Conservation (phyloP, 2,797 vertebrate genomes). For the Sciurus carolinensis region DNA sequence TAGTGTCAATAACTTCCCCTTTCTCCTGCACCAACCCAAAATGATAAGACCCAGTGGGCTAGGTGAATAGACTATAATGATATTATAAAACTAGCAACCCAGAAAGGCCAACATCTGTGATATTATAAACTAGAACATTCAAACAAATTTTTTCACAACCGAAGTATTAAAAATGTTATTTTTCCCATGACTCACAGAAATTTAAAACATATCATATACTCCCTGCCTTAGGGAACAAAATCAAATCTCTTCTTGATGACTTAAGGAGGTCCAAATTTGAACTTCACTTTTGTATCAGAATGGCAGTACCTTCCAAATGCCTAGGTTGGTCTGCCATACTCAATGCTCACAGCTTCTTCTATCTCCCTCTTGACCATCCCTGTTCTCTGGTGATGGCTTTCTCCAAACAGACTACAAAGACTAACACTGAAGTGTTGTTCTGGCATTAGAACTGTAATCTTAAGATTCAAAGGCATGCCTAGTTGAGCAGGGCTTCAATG, state of each 20-base stretch:
- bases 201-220: slow-evolving; percentile 51
- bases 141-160: slow-evolving; percentile 52
- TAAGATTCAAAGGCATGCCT: background rate
- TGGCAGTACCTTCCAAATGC: background rate
- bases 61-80: slow-evolving; percentile 30
- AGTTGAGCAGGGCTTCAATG: background rate
- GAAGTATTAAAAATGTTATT: slow-evolving; percentile 65
- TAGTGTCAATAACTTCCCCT: background rate
- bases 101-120: slow-evolving; percentile 69
- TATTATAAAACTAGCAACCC: slow-evolving; percentile 69
- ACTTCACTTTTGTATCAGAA: slow-evolving; percentile 20
- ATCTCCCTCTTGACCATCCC: background rate
- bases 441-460: background rate
- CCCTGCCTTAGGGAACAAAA: slow-evolving; percentile 53
- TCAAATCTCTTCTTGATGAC: slow-evolving; percentile 57
- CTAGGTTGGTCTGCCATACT: background rate
- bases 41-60: slow-evolving; percentile 34
- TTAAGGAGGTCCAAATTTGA: background rate
- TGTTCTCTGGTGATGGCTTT: background rate
- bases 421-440: background rate
- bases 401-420: slow-evolving; percentile 43
- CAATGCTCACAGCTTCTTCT: background rate
- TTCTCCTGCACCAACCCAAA: background rate
- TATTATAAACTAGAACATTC: slow-evolving; percentile 49
- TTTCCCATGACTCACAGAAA: slow-evolving; percentile 58